Base-by-base conservation (phyloP, 1,140 invertebrate genomes). In the Philaenus spumarius region DNA sequence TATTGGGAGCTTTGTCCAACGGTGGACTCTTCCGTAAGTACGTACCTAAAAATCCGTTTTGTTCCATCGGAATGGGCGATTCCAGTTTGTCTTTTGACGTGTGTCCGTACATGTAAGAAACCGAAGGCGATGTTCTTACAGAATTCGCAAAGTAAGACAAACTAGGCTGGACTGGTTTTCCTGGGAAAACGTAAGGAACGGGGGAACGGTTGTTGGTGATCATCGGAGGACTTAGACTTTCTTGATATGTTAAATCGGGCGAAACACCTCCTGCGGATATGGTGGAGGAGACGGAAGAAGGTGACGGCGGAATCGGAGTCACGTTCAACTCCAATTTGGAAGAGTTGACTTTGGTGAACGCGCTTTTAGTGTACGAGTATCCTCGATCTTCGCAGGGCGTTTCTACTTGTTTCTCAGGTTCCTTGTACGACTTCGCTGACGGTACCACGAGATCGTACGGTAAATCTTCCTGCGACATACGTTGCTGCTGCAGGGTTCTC, bases 271-370 rank as follows among this genome's bases (percentile, higher is more conserved):
- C 59, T 12, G 47, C 57, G 6, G 85, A 86, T 11, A 85, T 75
- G 35, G 72, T 78, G 9, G 82, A 84, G 1, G 83, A 81, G 6
- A 77, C 65, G 55, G 80, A 72, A 15, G 53, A 59, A 7, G 59
- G 65, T 12, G 59, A 63, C 5, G 43, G 55, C 14, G 48, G 46
- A 0, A 42, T 75, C 61, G 7, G 75, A 68, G 20, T 77, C 72
- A 23, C 68, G 67, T 42, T 70, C 71, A 11, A 67, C 67, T 43
- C 70, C 71, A 34, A 69, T 63, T 24, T 71, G 69, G 19, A 52
- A 19, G 78, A 55, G 48, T 70, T 74, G 46, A 90, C 87, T 75
- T 90, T 90, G 1, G 87, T 89, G 59, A 90, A 90, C 1, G 87
- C 87, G 70, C 87, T 89, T 63, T 83, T 81, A 39, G 73, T 70